Evolutionary conservation across 2,888 invertebrate species (phyloP).

Genomic region (Adela reaumurella): DNA sequence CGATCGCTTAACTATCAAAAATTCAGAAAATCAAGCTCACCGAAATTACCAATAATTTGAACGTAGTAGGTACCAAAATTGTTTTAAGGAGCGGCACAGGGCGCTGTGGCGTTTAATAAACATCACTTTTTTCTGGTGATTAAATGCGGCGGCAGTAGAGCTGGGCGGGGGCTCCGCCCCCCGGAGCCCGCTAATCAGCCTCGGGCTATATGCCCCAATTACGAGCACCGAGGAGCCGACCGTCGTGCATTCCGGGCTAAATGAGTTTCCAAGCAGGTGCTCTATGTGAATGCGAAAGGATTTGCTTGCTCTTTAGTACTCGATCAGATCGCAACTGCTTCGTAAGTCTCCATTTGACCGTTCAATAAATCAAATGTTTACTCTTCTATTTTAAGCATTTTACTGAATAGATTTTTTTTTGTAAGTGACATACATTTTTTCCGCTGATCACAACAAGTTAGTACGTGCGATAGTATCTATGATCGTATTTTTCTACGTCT

Average conservation of each 20-base stretch:
- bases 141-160: neutral
- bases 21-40: too few relatives aligned
- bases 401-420: too few relatives aligned
- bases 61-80: neutral
- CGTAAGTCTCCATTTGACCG: too few relatives aligned
- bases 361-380: too few relatives aligned
- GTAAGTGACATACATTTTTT: too few relatives aligned
- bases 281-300: slow-evolving; percentile 21
- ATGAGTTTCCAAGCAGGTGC: slow-evolving; percentile 37
- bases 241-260: slow-evolving; percentile 53
- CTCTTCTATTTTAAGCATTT: too few relatives aligned
- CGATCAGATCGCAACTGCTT: too few relatives aligned
- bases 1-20: too few relatives aligned
- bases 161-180: neutral
- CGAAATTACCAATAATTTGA: neutral
- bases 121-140: neutral
- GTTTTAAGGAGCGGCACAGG: neutral
- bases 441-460: too few relatives aligned
- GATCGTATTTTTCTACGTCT: too few relatives aligned
- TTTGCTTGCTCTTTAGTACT: too few relatives aligned
- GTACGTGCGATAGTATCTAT: too few relatives aligned
- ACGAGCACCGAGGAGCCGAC: slow-evolving; percentile 14
- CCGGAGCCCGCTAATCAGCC: neutral
- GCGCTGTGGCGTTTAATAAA: neutral
- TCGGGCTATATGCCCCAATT: neutral